phyloP scores from a whole-genome alignment of 92 coral and sea anemone genomes.

The Phymanthus crucifer region DNA sequence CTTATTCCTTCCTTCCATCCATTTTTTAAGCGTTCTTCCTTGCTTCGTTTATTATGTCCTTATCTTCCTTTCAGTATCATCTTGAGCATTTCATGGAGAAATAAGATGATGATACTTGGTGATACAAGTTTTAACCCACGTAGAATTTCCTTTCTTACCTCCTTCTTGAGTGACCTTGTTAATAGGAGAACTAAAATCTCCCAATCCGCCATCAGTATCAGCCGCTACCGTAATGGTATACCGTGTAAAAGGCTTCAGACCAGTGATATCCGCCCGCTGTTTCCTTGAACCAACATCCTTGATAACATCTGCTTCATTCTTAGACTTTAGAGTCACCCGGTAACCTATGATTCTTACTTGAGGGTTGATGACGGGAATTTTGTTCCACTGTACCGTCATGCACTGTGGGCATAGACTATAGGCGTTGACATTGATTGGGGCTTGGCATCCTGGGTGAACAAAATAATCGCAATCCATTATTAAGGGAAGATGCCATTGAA shows the following conservation, averaged over 20 bases:
- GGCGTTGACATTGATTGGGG: conserved; percentile 65
- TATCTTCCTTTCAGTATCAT: neutral
- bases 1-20: neutral
- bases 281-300: conserved; percentile 37
- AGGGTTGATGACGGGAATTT: conserved; percentile 29
- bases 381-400: conserved; percentile 71
- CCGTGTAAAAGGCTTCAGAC: conserved; percentile 51
- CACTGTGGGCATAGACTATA: conserved; percentile 69
- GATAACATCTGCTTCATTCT: conserved; percentile 17
- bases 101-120: too few relatives aligned
- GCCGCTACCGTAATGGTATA: conserved; percentile 64
- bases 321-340: conserved; percentile 53
- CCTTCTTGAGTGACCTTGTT: conserved; percentile 62
- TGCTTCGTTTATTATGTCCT: neutral
- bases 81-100: too few relatives aligned
- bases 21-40: neutral
- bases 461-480: too few relatives aligned
- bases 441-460: conserved; percentile 40
- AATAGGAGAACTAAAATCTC: conserved; percentile 52
- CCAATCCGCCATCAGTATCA: conserved; percentile 61
- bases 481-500: too few relatives aligned
- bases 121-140: too few relatives aligned
- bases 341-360: conserved; percentile 43
- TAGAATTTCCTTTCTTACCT: conserved; percentile 59
- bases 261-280: conserved; percentile 23